Evolutionary conservation across 1,140 invertebrate species (phyloP), one percentile per base, ranked within the genome.

Genomic region (Drosophila watanabei): DNA sequence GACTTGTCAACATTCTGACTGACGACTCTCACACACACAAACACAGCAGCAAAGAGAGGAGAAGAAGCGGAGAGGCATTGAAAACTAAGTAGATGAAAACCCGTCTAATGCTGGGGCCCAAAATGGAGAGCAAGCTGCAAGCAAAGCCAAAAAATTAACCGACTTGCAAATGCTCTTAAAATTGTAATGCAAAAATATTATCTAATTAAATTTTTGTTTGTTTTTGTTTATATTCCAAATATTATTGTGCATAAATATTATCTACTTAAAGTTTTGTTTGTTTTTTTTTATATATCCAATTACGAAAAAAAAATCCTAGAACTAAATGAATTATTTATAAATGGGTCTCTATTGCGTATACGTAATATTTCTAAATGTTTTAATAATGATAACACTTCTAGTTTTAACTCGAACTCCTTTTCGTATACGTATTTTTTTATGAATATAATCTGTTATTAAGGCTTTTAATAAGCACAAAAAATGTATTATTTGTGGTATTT

Each of bases 51-150:
- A 33, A 24, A 37, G 14, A 16, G 14, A 52, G n/a, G n/a, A n/a
- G n/a, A 59, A 28, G 11, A n/a, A n/a, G 30, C 24, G 20, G 6
- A 49, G 63, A 61, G 70, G 51, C 72, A 62, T 68, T 66, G 79
- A 81, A 69, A 81, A 41, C 79, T 56, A 86, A 87, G 66, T 66
- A 80, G 62, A 79, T 71, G 60, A 73, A 70, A 61, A 41, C 35
- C 45, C 43, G 70, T 73, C 66, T 59, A 72, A 59, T 33, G 70
- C 70, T 56, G 13, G 54, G 16, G 43, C 28, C 49, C 30, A 35
- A 70, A 66, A 39, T 48, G 60, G 37, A 28, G 28, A 35, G 35
- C 39, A 11, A 4, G 14, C 7, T 64, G 24, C 35, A 18, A 16
- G 16, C 18, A 18, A 24, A 20, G 9, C 1, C 0, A 8, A 5